A percentile compares a stretch with the other conserved stretches of the same genome.
These are phyloP conservation scores for Heteractis magnifica DNA, from an alignment of 92 coral and sea anemone genomes.

Conservation along the genomic window DNA sequence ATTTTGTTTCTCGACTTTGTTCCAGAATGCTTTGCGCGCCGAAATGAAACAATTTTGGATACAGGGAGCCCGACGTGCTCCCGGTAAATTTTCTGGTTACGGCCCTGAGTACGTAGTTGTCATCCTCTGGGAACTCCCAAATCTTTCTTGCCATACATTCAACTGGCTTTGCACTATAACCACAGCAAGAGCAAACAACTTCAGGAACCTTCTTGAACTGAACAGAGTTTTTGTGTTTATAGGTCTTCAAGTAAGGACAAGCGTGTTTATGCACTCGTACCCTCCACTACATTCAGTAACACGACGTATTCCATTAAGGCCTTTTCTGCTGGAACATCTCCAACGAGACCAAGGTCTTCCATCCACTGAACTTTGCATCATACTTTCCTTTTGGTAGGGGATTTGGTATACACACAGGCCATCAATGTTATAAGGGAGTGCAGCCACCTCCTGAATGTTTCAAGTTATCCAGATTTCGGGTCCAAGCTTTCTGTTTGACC, in stretches of 20 bases:
- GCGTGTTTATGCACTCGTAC: conserved; percentile 35
- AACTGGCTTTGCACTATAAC: conserved; percentile 18
- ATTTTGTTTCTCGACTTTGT: too few species aligned
- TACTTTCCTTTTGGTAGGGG: conserved; percentile 29
- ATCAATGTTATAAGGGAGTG: conserved; percentile 39
- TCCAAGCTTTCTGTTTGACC: conserved; percentile 46
- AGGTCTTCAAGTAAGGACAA: conserved; percentile 35
- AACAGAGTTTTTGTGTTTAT: conserved; percentile 30
- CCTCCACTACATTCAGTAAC: conserved; percentile 36
- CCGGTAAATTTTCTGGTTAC: too few species aligned
- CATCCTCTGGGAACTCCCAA: conserved; percentile 37
- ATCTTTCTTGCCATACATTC: conserved; percentile 38
- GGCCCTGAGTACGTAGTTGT: conserved; percentile 32
- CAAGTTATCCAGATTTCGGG: conserved; percentile 37
- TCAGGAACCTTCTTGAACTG: conserved; percentile 34
- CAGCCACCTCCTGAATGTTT: conserved; percentile 32
- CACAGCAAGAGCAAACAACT: conserved; percentile 43
- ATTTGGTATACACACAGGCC: conserved; percentile 39
- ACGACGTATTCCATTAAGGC: conserved; percentile 41
- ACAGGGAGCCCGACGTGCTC: too few species aligned
- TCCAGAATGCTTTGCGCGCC: too few species aligned
- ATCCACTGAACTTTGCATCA: conserved; percentile 43
- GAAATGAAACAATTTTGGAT: too few species aligned
- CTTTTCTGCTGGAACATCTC: conserved; percentile 29
- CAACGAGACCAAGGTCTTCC: conserved; percentile 40